Evolutionary conservation across 2,113 vertebrate species (phyloP), one percentile per base, ranked within the genome.

Genomic region (Apaloderma vittatum): DNA sequence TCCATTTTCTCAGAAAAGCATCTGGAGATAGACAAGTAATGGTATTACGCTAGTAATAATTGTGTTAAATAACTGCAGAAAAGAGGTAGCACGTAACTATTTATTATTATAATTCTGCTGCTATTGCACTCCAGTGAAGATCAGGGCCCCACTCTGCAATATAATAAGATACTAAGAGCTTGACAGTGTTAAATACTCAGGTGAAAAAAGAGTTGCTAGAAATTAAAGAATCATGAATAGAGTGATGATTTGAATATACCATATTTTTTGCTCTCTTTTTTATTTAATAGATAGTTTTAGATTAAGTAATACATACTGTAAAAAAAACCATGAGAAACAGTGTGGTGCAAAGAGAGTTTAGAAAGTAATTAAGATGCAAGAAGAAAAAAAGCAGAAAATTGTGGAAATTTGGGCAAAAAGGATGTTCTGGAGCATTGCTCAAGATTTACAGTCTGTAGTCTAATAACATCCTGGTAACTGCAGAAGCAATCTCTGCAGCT

Each of bases 11-110:
- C 32, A 79, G 72, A 40, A 84, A 67, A 86, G 51, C 65, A 86
- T 94, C 91, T 92, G 88, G 91, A 91, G 75, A 51, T 55, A 77
- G 76, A 77, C 30, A 30, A 32, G 36, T 67, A 86, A 80, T 77
- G 32, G n/a, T 65, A 85, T 94, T 92, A 57, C 27, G 83, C 37
- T 86, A 22, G 51, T 88, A 95, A 95, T 83, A 94, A 84, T 84
- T 92, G 43, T 80, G 51, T 93, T 94, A 93, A 95, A 90, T 94
- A 95, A 88, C 65, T 84, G 83, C 79, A 92, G 63, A 67, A 88
- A 71, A 94, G 63, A 74, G 46, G 76, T 73, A 83, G 68, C 72
- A 90, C 52, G 21, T 78, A 90, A 77, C 78, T 86, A 63, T 95
- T 95, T 92, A 90, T 94, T 90, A 52, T 92, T 88, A 77, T 63